These are phyloP conservation scores for Dryobota labecula DNA, from an alignment of 2,888 invertebrate genomes.

Conservation along the genomic window DNA sequence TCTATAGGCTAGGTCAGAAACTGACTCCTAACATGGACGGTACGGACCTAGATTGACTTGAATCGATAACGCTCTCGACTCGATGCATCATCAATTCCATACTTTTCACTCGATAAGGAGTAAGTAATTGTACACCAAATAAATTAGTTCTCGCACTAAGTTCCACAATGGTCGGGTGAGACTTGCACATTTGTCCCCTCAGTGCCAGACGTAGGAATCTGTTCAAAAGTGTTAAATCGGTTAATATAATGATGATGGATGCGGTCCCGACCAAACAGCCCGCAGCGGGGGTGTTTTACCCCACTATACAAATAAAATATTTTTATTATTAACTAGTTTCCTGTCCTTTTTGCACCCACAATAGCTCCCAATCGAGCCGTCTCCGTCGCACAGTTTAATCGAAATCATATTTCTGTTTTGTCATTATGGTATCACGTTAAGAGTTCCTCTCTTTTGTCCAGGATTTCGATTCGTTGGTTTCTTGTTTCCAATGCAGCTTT, in stretches of 20 bases:
- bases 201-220: slow-evolving; percentile 83
- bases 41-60: slow-evolving; percentile 73
- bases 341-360: slow-evolving; percentile 81
- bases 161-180: slow-evolving; percentile 53
- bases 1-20: slow-evolving; percentile 77
- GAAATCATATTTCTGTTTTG: slow-evolving; percentile 91
- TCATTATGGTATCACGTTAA: slow-evolving; percentile 90
- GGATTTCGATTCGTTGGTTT: slow-evolving; percentile 86
- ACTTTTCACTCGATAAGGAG: slow-evolving; percentile 63
- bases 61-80: slow-evolving; percentile 68
- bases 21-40: slow-evolving; percentile 77
- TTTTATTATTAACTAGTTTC: slow-evolving; percentile 89
- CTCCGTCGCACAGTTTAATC: slow-evolving; percentile 87
- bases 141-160: slow-evolving; percentile 59
- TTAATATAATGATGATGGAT: slow-evolving; percentile 91
- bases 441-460: slow-evolving; percentile 89
- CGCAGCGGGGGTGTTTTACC: slow-evolving; percentile 90
- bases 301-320: slow-evolving; percentile 90
- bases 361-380: slow-evolving; percentile 73
- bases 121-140: slow-evolving; percentile 67
- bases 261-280: slow-evolving; percentile 87
- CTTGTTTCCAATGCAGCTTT: slow-evolving; percentile 87
- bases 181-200: slow-evolving; percentile 70
- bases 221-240: slow-evolving; percentile 91
- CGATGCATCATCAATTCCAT: slow-evolving; percentile 73